These are phyloP conservation scores for Empidonax alnorum DNA, from an alignment of 2,113 vertebrate species.

Conservation along the genomic window DNA sequence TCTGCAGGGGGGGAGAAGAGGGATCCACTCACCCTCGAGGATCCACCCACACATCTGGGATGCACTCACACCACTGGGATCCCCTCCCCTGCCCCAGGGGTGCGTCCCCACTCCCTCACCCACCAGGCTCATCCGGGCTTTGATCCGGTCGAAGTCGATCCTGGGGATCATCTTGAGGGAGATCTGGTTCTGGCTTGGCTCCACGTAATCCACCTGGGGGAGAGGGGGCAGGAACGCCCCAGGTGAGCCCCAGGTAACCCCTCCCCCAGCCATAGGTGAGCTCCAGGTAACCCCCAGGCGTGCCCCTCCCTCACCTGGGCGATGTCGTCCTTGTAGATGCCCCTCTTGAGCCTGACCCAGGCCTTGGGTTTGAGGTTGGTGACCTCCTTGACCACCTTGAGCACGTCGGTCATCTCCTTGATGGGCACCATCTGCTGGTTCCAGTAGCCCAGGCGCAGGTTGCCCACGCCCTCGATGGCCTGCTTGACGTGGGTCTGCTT, in stretches of 20 bases:
- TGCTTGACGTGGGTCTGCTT: constrained; percentile 97
- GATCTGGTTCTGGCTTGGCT: constrained; percentile 91
- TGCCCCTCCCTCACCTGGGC: constrained; percentile 76
- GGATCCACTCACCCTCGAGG: not conserved
- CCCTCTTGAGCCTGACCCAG: constrained; percentile 94
- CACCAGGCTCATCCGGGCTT: constrained; percentile 95
- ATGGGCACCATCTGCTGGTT: constrained; percentile 99
- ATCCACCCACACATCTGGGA: not conserved
- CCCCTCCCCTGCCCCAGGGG: not conserved
- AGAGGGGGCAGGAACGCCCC: too few species aligned
- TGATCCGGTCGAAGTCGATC: constrained; percentile 94
- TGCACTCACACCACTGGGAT: too few species aligned
- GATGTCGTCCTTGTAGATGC: constrained; percentile 95
- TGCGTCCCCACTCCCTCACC: not conserved
- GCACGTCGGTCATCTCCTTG: constrained; percentile 97
- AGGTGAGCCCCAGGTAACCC: too few species aligned
- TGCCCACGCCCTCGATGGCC: constrained; percentile 94
- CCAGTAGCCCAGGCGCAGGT: constrained; percentile 94
- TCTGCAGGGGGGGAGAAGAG: constrained; percentile 65
- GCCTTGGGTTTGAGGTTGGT: constrained; percentile 97
- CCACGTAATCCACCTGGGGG: not conserved
- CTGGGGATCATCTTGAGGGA: constrained; percentile 97
- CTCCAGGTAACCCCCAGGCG: too few species aligned
- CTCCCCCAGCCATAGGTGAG: not conserved
- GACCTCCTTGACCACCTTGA: constrained; percentile 96